These are phyloP conservation scores for Laodelphax striatellus DNA, from an alignment of 1,140 invertebrate genomes.

Conservation along the genomic window DNA sequence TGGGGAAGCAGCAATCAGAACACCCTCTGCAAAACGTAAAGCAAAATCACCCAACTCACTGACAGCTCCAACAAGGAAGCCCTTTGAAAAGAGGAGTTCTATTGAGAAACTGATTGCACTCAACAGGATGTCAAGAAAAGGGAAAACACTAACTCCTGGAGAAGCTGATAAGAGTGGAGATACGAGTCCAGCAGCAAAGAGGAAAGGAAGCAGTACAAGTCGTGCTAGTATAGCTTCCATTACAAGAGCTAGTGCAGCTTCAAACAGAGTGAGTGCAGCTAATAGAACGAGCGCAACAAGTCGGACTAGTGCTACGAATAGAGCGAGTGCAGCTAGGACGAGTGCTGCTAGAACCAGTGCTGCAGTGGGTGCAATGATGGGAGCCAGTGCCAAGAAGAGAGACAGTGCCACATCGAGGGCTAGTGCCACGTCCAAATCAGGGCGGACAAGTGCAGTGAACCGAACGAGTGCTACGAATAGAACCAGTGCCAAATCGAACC, in stretches of 20 bases:
- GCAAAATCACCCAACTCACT: background rate
- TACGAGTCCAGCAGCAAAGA: slow-evolving; percentile 1
- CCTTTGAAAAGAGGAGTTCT: background rate
- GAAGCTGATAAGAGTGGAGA: background rate
- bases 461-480: background rate
- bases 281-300: background rate
- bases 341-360: background rate
- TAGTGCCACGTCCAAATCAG: background rate
- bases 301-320: background rate
- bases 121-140: background rate
- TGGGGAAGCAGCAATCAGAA: slow-evolving; percentile 1
- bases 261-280: background rate
- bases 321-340: background rate
- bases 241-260: background rate
- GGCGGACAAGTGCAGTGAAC: background rate
- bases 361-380: background rate
- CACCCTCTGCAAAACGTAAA: background rate
- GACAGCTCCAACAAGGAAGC: background rate
- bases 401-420: background rate
- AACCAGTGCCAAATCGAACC: background rate
- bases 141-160: background rate
- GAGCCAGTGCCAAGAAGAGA: background rate
- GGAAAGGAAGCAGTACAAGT: slow-evolving; percentile 1
- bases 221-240: background rate
- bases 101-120: background rate